A percentile compares a stretch with the other conserved stretches of the same genome.
These are phyloP conservation scores for Thunnus maccoyii DNA, from an alignment of 2,113 vertebrate genomes.

Conservation along the genomic window DNA sequence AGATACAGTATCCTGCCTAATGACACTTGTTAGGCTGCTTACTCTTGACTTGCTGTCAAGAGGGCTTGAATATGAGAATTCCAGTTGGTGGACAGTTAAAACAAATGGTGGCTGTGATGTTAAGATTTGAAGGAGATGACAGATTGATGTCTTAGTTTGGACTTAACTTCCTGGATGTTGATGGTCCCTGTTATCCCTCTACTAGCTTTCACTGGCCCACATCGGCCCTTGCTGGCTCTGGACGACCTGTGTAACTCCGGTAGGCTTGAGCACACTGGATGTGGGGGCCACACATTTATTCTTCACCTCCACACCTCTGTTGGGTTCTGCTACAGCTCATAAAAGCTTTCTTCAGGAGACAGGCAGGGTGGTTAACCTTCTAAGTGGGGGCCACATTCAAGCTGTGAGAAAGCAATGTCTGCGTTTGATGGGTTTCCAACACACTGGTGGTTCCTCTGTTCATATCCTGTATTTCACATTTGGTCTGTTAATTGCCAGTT, in stretches of 20 bases:
- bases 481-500: not conserved
- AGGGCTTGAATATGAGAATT: constrained; percentile 46
- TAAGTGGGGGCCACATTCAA: constrained; percentile 33
- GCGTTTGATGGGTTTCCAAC: constrained; percentile 42
- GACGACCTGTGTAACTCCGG: constrained; percentile 26
- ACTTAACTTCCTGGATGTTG: constrained; percentile 39
- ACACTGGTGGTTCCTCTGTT: constrained; percentile 13
- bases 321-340: constrained; percentile 56
- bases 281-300: constrained; percentile 42
- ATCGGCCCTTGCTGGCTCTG: constrained; percentile 4
- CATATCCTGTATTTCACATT: constrained; percentile 30
- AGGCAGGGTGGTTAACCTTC: constrained; percentile 49
- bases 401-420: constrained; percentile 49
- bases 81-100: constrained; percentile 34
- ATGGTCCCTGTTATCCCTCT: constrained; percentile 1
- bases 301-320: constrained; percentile 28
- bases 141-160: constrained; percentile 63
- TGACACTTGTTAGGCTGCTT: constrained; percentile 30
- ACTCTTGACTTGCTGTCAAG: constrained; percentile 36
- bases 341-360: constrained; percentile 50
- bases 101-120: constrained; percentile 36
- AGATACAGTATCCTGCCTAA: constrained; percentile 7
- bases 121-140: constrained; percentile 49
- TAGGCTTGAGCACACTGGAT: constrained; percentile 13
- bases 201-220: constrained; percentile 33